Percentiles rank a stretch among this genome's conserved stretches.
These are phyloP conservation scores for Myotis davidii DNA, from an alignment of 2,113 vertebrate genomes.

Conservation along the genomic window DNA sequence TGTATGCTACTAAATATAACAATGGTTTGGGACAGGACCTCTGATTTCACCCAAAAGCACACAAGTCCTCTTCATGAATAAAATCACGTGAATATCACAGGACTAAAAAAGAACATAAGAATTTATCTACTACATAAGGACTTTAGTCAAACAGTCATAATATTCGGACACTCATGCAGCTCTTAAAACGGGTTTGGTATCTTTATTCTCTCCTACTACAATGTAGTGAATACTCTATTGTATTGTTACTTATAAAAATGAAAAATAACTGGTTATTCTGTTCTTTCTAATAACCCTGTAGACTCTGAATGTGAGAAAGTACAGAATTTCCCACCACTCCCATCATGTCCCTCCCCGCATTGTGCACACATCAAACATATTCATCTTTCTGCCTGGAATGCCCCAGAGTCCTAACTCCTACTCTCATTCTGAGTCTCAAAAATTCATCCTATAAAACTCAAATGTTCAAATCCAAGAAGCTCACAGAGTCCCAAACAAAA, in stretches of 20 bases:
- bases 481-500: too few relatives aligned
- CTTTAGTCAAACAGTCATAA: constrained; percentile 22
- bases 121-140: neutral
- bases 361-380: neutral
- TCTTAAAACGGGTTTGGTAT: neutral
- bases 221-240: neutral
- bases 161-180: neutral
- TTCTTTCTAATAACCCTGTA: neutral
- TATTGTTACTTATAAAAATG: neutral
- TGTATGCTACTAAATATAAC: neutral
- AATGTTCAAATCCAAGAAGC: too few relatives aligned
- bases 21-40: neutral
- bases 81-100: constrained; percentile 19
- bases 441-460: neutral
- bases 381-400: neutral
- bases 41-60: constrained; percentile 3
- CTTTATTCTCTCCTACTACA: neutral
- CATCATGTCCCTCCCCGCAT: neutral
- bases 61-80: constrained; percentile 9
- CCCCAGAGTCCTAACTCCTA: neutral
- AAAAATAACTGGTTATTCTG: constrained; percentile 10
- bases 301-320: neutral
- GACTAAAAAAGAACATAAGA: neutral
- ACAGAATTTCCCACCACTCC: neutral
- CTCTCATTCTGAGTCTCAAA: neutral